A percentile compares a stretch with the other conserved stretches of the same genome.
phyloP scores from a whole-genome alignment of 2,888 invertebrate genomes.

The Agriopis aurantiaria region DNA sequence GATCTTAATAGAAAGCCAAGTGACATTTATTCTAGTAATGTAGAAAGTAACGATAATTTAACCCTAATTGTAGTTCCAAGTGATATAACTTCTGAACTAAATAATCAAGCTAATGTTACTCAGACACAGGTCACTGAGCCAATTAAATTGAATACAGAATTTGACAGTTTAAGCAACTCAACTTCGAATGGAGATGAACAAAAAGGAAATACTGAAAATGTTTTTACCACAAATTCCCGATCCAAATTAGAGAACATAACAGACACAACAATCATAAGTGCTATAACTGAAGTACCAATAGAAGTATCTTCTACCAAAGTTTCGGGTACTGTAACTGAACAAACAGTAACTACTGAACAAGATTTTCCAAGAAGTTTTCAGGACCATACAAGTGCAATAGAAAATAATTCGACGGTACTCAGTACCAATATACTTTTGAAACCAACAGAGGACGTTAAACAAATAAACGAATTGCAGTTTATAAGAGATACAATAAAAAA shows the following conservation, averaged over 20 bases:
- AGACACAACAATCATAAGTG: neutral
- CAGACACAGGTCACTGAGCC: neutral
- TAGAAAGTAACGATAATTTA: neutral
- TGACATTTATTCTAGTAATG: neutral
- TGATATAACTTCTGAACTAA: neutral
- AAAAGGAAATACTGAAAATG: neutral
- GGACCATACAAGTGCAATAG: neutral
- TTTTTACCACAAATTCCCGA: neutral
- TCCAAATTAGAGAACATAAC: neutral
- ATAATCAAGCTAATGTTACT: neutral
- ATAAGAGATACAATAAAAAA: neutral
- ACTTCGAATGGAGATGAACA: conserved; percentile 2
- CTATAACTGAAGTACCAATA: neutral
- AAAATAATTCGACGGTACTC: neutral
- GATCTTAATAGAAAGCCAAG: neutral
- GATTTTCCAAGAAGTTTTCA: neutral
- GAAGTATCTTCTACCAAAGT: neutral
- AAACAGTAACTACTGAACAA: conserved; percentile 3
- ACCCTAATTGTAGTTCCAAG: neutral
- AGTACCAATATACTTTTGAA: neutral
- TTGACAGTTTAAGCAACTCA: neutral
- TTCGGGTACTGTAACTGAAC: neutral
- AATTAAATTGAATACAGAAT: neutral
- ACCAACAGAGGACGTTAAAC: neutral
- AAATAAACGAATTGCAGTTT: neutral